Base-by-base conservation (phyloP, 2,888 invertebrate species). In the Ctena decussata region DNA sequence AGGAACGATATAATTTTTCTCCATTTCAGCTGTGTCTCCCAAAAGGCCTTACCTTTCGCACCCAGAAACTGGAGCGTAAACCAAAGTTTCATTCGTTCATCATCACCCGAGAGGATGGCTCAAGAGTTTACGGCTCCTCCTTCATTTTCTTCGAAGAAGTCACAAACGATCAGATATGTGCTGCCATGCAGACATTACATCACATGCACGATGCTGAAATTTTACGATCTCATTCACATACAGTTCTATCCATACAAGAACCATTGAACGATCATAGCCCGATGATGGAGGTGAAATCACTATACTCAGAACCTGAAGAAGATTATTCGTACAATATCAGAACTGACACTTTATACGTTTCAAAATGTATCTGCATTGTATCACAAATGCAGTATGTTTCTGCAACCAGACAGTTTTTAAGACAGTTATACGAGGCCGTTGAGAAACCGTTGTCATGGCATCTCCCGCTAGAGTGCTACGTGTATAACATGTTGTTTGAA, bases 61-160 rank as follows among this genome's bases (percentile, higher is more conserved):
- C 99, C 18, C 99, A 99, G 96, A 98, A 98, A 96, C 98, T 99
- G 96, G 97, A 97, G 21, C 96, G 97, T 80, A 98, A 98, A 92
- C 98, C 99, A 18, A 97, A 97, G 94, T 99, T 99, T 96, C 99
- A 99, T 96, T 98, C 99, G 72, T 99, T 99, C 96, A 97, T 99
- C 80, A 98, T 99, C 86, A 99, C 99, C 21, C 97, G 98, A 93
- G 99, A 99, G 96, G 99, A 99, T 97, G 99, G 99, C 79, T 98
- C 98, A 91, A 97, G 99, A 91, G 97, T 98, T 91, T 99, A 98
- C 96, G 99, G 99, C 84, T 98, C 98, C 94, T 98, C 98, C 94
- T 97, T 98, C 91, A 97, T 99, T 27, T 99, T 99, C 96, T 99
- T 98, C 96, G 99, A 99, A 96, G 98, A 99, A 96, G 98, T 99